These are phyloP conservation scores for Ceyx margarethae DNA, from an alignment of 2,113 vertebrate genomes.

Conservation along the genomic window DNA sequence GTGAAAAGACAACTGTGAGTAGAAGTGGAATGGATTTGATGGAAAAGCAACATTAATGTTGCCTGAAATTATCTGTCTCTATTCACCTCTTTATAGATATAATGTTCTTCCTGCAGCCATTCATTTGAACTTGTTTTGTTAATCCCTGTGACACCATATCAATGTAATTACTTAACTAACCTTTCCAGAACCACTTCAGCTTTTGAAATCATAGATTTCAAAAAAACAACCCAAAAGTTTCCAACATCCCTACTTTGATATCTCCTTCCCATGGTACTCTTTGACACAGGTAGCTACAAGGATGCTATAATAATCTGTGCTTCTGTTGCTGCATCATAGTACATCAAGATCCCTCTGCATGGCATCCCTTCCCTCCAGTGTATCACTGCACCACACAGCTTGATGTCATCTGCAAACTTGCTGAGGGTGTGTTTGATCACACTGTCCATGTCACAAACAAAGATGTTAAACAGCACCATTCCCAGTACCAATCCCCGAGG, in stretches of 20 bases:
- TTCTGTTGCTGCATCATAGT: neutral
- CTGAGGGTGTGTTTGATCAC: neutral
- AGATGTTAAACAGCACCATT: too few species aligned
- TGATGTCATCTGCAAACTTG: neutral
- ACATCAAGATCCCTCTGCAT: neutral
- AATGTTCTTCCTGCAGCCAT: neutral
- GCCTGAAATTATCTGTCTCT: neutral
- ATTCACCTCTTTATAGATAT: neutral
- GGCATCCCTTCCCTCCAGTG: neutral
- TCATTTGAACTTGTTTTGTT: neutral
- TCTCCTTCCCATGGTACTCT: neutral
- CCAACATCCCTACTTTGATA: neutral
- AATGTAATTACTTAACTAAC: neutral
- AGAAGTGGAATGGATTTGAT: neutral
- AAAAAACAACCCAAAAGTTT: neutral
- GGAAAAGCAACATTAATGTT: neutral
- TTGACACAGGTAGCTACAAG: neutral
- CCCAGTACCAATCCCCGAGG: neutral
- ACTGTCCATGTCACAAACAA: neutral
- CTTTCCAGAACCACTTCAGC: neutral
- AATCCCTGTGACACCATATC: neutral
- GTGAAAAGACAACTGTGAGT: neutral
- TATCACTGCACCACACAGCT: neutral
- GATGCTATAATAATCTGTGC: accelerated
- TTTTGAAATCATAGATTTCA: neutral